Conservation (phyloP, 2,888 invertebrate genomes). For the Caenorhabditis zanzibari region DNA sequence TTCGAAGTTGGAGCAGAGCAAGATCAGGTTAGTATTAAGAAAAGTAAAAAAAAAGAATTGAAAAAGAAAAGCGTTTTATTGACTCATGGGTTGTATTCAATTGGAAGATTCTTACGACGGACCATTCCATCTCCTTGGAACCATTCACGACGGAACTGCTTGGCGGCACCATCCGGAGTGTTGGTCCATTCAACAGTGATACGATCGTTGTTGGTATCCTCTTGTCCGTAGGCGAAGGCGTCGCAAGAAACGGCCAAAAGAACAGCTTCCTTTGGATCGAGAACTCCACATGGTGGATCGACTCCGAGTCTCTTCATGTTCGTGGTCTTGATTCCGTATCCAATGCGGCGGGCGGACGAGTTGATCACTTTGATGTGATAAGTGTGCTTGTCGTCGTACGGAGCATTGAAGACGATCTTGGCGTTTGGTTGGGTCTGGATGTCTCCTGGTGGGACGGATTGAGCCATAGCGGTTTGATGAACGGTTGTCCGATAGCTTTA, state of each 20-base stretch:
- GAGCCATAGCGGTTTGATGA: conserved; percentile 13
- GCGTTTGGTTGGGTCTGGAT: conserved; percentile 68
- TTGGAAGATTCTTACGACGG: conserved; percentile 73
- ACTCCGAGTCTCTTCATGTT: conserved; percentile 49
- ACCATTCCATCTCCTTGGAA: conserved; percentile 77
- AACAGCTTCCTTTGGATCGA: conserved; percentile 78
- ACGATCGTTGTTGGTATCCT: conserved; percentile 76
- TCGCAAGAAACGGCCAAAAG: conserved; percentile 80
- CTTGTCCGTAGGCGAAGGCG: conserved; percentile 63
- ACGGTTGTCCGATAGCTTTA: neutral
- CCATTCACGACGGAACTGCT: conserved; percentile 76
- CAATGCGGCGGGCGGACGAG: no score
- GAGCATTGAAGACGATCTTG: conserved; percentile 78
- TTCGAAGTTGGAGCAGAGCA: conserved; percentile 37
- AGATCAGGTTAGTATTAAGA: conserved; percentile 9
- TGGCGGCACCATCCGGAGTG: conserved; percentile 72
- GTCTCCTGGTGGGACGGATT: conserved; percentile 70
- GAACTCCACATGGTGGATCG: conserved; percentile 78
- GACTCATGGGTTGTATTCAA: conserved; percentile 65
- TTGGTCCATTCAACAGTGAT: conserved; percentile 76
- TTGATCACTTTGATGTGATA: no score
- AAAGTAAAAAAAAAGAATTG: neutral
- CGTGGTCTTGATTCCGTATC: no score
- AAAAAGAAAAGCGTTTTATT: neutral
- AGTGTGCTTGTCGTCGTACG: no score